phyloP scores from a whole-genome alignment of 2,888 invertebrate species.

The Harpagoxenus sublaevis region DNA sequence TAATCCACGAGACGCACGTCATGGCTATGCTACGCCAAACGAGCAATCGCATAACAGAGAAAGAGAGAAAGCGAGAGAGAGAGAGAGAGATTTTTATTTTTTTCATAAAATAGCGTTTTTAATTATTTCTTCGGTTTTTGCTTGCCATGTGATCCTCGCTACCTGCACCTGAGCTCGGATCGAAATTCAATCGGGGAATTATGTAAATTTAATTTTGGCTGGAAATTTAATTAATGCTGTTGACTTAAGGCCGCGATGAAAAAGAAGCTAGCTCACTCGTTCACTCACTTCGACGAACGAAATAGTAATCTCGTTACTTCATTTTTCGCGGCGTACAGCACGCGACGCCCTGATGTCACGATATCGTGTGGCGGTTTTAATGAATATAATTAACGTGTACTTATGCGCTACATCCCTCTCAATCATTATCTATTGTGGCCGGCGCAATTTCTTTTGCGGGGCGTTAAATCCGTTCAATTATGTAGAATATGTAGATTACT shows the following conservation, averaged over 20 bases:
- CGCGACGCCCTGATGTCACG: constrained; percentile 36
- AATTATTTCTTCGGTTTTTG: constrained; percentile 40
- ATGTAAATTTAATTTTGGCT: constrained; percentile 51
- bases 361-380: constrained; percentile 39
- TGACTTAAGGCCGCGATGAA: constrained; percentile 32
- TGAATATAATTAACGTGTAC: constrained; percentile 46
- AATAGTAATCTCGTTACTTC: constrained; percentile 47
- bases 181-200: constrained; percentile 50
- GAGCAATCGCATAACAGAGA: neutral
- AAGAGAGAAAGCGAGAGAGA: neutral
- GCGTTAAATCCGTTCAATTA: constrained; percentile 41
- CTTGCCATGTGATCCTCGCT: neutral
- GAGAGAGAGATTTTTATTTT: neutral
- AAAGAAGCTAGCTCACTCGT: constrained; percentile 30
- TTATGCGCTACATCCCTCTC: constrained; percentile 27
- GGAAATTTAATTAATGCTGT: constrained; percentile 53
- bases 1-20: constrained; percentile 24
- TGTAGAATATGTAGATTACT: constrained; percentile 59
- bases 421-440: constrained; percentile 34
- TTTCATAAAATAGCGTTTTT: constrained; percentile 12
- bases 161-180: neutral
- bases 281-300: constrained; percentile 17
- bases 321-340: constrained; percentile 38
- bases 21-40: neutral
- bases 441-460: constrained; percentile 14